phyloP scores from a whole-genome alignment of 2,888 invertebrate genomes.

The Phyllotreta striolata region DNA sequence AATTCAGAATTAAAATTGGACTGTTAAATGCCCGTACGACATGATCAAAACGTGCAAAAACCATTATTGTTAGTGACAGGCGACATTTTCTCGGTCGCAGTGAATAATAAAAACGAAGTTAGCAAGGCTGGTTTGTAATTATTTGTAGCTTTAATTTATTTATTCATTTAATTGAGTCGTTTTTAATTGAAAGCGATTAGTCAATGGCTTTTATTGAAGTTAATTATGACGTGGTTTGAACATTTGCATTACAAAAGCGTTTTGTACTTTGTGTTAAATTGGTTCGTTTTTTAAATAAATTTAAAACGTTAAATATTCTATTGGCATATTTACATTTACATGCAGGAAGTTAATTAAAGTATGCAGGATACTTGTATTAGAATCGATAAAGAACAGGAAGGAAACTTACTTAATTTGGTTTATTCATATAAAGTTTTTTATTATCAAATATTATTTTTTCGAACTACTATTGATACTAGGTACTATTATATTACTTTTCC shows the following conservation, averaged over 20 bases:
- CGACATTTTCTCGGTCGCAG: background rate
- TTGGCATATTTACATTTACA: too few species aligned
- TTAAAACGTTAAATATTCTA: too few species aligned
- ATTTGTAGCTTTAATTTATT: constrained; percentile 12
- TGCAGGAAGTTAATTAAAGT: too few species aligned
- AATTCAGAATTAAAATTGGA: too few species aligned
- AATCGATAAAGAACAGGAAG: background rate
- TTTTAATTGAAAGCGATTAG: constrained; percentile 8
- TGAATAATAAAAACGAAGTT: constrained; percentile 10
- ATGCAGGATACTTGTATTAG: too few species aligned
- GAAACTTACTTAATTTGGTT: background rate
- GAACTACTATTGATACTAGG: too few species aligned
- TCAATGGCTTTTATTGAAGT: constrained; percentile 12
- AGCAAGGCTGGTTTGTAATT: constrained; percentile 8
- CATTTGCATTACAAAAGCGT: too few species aligned
- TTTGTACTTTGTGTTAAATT: too few species aligned
- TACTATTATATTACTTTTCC: too few species aligned
- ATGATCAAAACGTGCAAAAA: background rate
- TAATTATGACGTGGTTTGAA: background rate
- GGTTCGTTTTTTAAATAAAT: too few species aligned
- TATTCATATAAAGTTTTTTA: background rate
- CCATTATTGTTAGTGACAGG: constrained; percentile 6
- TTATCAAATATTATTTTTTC: too few species aligned
- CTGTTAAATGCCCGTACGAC: too few species aligned
- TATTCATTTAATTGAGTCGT: constrained; percentile 9